Evolutionary conservation across 1,140 invertebrate genomes (phyloP), one percentile per base, ranked within the genome.

Genomic region (Lucilia sericata): DNA sequence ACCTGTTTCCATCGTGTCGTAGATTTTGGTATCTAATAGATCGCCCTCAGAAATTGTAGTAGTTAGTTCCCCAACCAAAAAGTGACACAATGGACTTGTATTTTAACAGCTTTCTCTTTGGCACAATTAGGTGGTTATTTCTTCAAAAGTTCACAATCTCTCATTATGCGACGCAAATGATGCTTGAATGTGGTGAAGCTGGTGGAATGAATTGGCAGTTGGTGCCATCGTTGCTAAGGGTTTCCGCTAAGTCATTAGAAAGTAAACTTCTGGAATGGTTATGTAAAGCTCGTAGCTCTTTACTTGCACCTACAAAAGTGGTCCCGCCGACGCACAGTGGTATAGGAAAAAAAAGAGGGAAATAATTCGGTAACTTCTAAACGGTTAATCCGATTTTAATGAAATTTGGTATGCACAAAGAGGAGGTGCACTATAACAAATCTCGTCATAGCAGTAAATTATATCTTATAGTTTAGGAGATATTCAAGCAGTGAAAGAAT

Each of bases 231-330:
- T 55, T 84, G 14, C 4, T 14, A 17, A 84, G 55, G 19, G 82
- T 42, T 5, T 81, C 36, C 12, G 75, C 36, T 10, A 78, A 47
- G 14, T 19, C 36, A 14, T 60, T 36, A 9, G 75, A 30, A 42
- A 78, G 75, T 19, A 36, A 78, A 34, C 25, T 42, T 3, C n/a
- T 78, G 1, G 12, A n/a, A n/a, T 42, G n/a, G 34, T 34, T 10
- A 34, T 78, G 36, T n/a, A 78, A n/a, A 14, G 21, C 47, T 49
- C 47, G 65, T 5, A 84, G 30, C 19, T 78, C 74, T 80, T 78
- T 84, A 25, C 19, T 81, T 13, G 75, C 87, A 2, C 90, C 90
- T 17, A 87, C 76, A 36, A 91, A 85, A 83, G 90, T 91, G 0
- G 88, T 90, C 0, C 87, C 89, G 83, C 91, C 89, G 75, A n/a